These are phyloP conservation scores for Stenolophus ochropezus DNA, from an alignment of 2,888 invertebrate genomes.

Conservation along the genomic window DNA sequence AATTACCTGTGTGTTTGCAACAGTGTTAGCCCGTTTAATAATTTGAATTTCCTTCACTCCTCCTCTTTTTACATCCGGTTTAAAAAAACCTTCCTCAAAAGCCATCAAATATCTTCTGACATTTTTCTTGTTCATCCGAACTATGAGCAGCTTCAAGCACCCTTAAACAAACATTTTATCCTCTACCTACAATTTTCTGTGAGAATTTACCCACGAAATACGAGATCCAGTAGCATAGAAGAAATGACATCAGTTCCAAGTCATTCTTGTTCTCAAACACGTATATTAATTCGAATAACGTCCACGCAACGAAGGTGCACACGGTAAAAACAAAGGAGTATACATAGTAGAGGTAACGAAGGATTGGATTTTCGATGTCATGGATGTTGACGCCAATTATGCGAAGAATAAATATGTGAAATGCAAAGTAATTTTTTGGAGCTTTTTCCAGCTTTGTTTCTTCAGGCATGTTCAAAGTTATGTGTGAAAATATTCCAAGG, in stretches of 20 bases:
- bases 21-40: constrained; percentile 44
- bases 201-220: constrained; percentile 44
- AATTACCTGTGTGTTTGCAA: constrained; percentile 43
- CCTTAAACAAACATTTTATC: constrained; percentile 31
- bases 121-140: constrained; percentile 39
- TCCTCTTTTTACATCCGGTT: constrained; percentile 44
- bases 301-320: constrained; percentile 30
- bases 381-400: constrained; percentile 50
- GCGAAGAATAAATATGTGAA: constrained; percentile 36
- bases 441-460: background rate
- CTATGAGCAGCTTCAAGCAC: constrained; percentile 36
- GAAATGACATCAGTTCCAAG: constrained; percentile 25
- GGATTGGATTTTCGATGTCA: constrained; percentile 49
- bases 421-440: constrained; percentile 52
- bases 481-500: background rate
- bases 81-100: constrained; percentile 51
- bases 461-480: background rate
- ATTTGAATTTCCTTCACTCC: constrained; percentile 36
- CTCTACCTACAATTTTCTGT: background rate
- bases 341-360: constrained; percentile 38
- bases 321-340: constrained; percentile 14
- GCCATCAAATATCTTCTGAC: constrained; percentile 29
- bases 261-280: constrained; percentile 2
- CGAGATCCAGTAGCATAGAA: constrained; percentile 34
- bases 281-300: constrained; percentile 6